These are phyloP conservation scores for Orgyia antiqua DNA, from an alignment of 2,888 invertebrate genomes.

Conservation along the genomic window DNA sequence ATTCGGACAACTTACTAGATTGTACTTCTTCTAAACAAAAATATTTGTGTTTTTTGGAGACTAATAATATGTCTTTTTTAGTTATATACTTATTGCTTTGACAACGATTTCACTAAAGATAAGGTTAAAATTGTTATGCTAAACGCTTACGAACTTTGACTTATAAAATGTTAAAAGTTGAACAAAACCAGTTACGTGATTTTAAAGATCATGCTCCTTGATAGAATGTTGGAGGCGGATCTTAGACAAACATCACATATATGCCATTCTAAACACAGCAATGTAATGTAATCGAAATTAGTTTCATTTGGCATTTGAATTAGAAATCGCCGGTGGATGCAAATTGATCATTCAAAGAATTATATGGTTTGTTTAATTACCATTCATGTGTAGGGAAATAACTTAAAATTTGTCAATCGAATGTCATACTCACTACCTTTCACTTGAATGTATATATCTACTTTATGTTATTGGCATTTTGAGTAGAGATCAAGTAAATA, in stretches of 20 bases:
- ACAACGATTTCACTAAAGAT: constrained; percentile 8
- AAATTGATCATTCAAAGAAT: background rate
- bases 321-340: constrained; percentile 2
- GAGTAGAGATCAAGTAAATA: too few species aligned
- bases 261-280: constrained; percentile 1
- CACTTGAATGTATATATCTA: too few species aligned
- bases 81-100: too few species aligned
- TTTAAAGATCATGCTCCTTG: background rate
- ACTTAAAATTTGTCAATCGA: background rate
- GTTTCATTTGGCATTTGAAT: constrained; percentile 8
- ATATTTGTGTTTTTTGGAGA: too few species aligned
- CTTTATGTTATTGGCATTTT: too few species aligned
- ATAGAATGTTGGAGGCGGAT: background rate
- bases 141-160: constrained; percentile 1
- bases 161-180: background rate
- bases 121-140: constrained; percentile 5
- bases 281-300: constrained; percentile 4
- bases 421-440: too few species aligned
- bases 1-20: too few species aligned
- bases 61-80: too few species aligned
- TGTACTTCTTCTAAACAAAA: too few species aligned
- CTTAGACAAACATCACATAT: background rate
- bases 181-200: background rate
- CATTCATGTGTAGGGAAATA: background rate
- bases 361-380: background rate